Evolutionary conservation across 2,888 invertebrate genomes (phyloP), one percentile per base, ranked within the genome.

Genomic region (Osmoderma eremita): DNA sequence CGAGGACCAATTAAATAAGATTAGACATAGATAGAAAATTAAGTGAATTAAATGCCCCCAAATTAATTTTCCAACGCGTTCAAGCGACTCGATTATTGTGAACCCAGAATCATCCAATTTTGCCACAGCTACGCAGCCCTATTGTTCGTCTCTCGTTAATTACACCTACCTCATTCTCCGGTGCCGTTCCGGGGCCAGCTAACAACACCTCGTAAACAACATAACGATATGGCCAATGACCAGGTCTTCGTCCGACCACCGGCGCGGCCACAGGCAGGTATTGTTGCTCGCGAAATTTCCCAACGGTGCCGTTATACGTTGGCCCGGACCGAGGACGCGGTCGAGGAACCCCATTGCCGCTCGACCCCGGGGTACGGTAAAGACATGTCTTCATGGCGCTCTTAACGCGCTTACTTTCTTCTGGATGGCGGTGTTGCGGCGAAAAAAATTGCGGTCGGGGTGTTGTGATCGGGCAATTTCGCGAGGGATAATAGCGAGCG

Each of bases 251-350:
- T 15, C 45, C 58, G 45, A 30, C 30, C 30, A 30, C 30, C 30
- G 30, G 30, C 2, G 30, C 64, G 65, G 65, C 70, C 67, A 71
- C 73, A 67, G 72, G 73, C 74, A 74, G 75, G 75, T 75, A 77
- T 75, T 77, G 75, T 75, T 61, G 58, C 45, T 22, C 70, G 67
- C 67, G 72, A 69, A 76, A 75, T 77, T 77, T 76, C 76, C 76
- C 77, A 63, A 69, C 73, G 75, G 77, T 73, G 73, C 74, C 72
- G 75, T 77, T 76, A 75, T 72, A 74, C 72, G 72, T 75, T 72
- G 73, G 71, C 69, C 48, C 17, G 8, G 20, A 48, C 15, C 56
- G 20, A 10, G 18, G n/a, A n/a, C 22, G 56, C 18, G 1, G 22
- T 18, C 41, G 56, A 24, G 6, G 4, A 56, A 41, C 56, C 73